Base-by-base conservation (phyloP, 2,888 invertebrate genomes). In the Taphrorychus bicolor region DNA sequence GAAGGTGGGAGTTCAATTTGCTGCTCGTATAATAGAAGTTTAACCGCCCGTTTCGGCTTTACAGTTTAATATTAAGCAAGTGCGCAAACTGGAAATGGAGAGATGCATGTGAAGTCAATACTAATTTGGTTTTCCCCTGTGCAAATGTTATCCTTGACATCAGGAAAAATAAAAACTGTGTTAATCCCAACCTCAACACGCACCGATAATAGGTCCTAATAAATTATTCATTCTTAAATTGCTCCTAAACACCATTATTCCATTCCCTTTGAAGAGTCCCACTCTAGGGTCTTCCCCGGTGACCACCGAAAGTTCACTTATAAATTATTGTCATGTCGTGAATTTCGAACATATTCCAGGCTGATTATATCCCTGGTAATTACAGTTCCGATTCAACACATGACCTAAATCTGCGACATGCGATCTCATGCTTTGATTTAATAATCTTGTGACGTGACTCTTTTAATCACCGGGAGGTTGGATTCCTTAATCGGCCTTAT, bases 341-440 rank as follows among this genome's bases (percentile, higher is more conserved):
- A 45, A 14, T 58, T 58, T 45, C 48, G 5, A 58, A 14, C 3
- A 21, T 45, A 23, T 58, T 45, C 16, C 19, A 21, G 16, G 21
- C 51, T 19, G 17, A 17, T 51, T 16, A 19, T 62, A 18, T 19
- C 24, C 52, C 32, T 58, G 52, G 41, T 52, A 64, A 52, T 64
- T 58, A 52, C 51, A 54, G 17, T 56, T 60, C 53, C 24, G 42
- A 42, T 54, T 24, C 54, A 19, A 49, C 56, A 56, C 56, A 63
- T 51, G 64, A 52, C 58, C 51, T 22, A 22, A 40, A 32, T 58
- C 24, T 7, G 2, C 57, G 41, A 58, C 64, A 64, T 64, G 64
- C 64, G 64, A 64, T 64, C 57, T 51, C 58, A 58, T 52, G 58
- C 52, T 52, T 64, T 64, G 58, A 64, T 64, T 58, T 64, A 64